Conservation (phyloP, 2,797 vertebrate genomes). For the Urosaurus nigricauda region DNA sequence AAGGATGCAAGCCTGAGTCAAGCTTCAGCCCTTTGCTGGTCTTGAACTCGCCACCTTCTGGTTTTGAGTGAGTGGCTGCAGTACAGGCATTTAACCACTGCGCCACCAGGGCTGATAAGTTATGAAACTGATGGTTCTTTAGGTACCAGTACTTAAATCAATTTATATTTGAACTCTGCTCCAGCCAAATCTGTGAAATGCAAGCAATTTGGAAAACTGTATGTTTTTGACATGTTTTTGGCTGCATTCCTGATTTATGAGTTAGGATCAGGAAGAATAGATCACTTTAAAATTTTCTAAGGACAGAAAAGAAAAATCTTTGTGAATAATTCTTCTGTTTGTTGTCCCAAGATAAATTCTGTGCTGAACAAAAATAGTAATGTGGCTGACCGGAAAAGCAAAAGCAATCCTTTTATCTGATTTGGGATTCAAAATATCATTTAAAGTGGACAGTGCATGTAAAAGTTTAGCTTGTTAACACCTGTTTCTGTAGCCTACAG, state of each 20-base stretch:
- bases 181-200: neutral
- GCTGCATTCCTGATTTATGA: neutral
- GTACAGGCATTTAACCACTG: too few species aligned
- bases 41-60: too few species aligned
- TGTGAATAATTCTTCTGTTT: neutral
- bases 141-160: neutral
- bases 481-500: neutral
- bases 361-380: neutral
- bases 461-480: neutral
- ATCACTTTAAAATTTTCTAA: neutral
- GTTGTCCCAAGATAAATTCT: neutral
- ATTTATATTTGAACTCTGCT: neutral
- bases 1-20: too few species aligned
- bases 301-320: neutral
- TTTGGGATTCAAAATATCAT: neutral
- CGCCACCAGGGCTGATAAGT: too few species aligned
- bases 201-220: neutral
- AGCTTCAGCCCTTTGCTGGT: too few species aligned
- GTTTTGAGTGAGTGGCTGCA: too few species aligned
- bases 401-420: neutral
- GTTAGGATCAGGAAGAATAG: neutral
- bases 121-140: neutral
- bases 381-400: neutral
- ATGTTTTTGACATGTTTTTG: neutral
- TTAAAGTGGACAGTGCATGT: neutral